phyloP scores from a whole-genome alignment of 2,113 vertebrate genomes.

The Lamprotornis superbus region DNA sequence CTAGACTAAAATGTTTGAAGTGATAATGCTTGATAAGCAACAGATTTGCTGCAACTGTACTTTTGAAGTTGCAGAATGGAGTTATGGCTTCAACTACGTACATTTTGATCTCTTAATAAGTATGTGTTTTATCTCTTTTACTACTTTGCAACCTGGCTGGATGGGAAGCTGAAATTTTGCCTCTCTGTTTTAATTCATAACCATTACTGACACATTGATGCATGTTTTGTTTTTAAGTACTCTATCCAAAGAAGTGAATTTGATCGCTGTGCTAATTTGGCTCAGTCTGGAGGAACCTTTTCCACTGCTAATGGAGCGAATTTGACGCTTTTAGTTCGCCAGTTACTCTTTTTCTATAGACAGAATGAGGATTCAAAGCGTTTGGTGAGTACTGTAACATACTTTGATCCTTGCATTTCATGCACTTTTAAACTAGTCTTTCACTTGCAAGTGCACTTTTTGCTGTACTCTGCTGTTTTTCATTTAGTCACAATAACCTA shows the following conservation, averaged over 20 bases:
- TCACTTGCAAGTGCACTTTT: not conserved
- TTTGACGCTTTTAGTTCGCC: conserved; percentile 87
- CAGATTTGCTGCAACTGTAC: not conserved
- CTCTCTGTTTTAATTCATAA: not conserved
- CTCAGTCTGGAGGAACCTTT: conserved; percentile 75
- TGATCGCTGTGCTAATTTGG: conserved; percentile 79
- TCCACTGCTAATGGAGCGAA: conserved; percentile 70
- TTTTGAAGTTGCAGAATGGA: not conserved
- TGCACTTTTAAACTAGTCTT: not conserved
- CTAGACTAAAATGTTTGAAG: not conserved
- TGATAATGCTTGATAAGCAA: not conserved
- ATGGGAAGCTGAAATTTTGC: not conserved
- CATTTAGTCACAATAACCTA: not conserved
- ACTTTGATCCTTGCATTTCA: not conserved
- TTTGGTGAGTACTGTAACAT: conserved; percentile 79
- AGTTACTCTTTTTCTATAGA: conserved; percentile 95
- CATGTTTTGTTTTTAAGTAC: conserved; percentile 73
- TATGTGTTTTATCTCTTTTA: not conserved
- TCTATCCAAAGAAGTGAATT: conserved; percentile 88
- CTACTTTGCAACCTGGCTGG: not conserved
- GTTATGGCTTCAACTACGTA: fast-evolving
- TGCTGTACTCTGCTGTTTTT: not conserved
- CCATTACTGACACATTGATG: not conserved
- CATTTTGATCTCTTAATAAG: not conserved
- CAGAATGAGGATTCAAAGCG: conserved; percentile 89